A percentile compares a stretch with the other conserved stretches of the same genome.
Evolutionary conservation across 2,888 invertebrate species (phyloP).

Genomic region (Halictus quadricinctus): DNA sequence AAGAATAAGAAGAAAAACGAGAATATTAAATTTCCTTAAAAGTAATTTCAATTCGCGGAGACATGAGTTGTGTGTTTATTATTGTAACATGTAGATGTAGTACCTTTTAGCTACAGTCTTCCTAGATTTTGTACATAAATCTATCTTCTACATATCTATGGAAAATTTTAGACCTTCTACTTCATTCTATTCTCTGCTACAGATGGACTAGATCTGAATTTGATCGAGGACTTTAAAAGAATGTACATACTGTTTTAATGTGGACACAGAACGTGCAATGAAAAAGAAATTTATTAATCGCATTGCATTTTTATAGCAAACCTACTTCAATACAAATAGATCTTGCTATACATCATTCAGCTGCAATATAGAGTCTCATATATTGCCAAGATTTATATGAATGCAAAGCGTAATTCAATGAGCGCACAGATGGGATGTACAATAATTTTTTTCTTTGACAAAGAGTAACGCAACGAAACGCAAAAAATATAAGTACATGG

Average conservation of each 20-base stretch:
- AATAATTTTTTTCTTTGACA: slow-evolving; percentile 33
- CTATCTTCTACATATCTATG: slow-evolving; percentile 62
- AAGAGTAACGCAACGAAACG: slow-evolving; percentile 22
- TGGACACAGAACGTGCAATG: slow-evolving; percentile 38
- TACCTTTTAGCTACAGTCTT: slow-evolving; percentile 71
- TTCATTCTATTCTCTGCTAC: slow-evolving; percentile 51
- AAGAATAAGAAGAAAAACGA: slow-evolving; percentile 46
- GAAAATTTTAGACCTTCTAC: slow-evolving; percentile 46
- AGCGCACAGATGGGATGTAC: slow-evolving; percentile 15
- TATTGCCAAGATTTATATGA: slow-evolving; percentile 15
- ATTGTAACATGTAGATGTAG: slow-evolving; percentile 65
- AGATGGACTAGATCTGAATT: slow-evolving; percentile 68
- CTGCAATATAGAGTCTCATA: slow-evolving; percentile 22
- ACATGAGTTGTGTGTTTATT: slow-evolving; percentile 21
- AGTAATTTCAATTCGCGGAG: slow-evolving; percentile 44
- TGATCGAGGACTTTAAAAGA: slow-evolving; percentile 41
- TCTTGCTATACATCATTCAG: slow-evolving; percentile 35
- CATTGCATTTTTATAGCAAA: slow-evolving; percentile 38
- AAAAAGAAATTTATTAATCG: slow-evolving; percentile 43
- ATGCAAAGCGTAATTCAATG: slow-evolving; percentile 21
- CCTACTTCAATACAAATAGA: slow-evolving; percentile 43
- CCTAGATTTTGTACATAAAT: slow-evolving; percentile 72
- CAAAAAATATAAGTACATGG: slow-evolving; percentile 19
- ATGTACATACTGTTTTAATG: slow-evolving; percentile 18
- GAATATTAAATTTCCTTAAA: slow-evolving; percentile 52